A percentile compares a stretch with the other conserved stretches of the same genome.
phyloP scores from a whole-genome alignment of 2,797 vertebrate genomes.

The Periparus ater region DNA sequence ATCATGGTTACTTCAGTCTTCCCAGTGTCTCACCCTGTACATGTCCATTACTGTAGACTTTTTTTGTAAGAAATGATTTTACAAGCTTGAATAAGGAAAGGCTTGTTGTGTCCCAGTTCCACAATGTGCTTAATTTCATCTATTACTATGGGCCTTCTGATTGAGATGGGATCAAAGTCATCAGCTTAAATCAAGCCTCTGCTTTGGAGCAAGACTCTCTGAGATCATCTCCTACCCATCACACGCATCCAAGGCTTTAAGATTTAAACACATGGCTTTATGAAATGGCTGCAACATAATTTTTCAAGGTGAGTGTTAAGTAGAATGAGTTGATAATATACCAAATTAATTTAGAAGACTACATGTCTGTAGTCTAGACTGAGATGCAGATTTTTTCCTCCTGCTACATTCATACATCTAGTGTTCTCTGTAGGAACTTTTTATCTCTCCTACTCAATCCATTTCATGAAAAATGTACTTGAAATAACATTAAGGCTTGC shows the following conservation, averaged over 20 bases:
- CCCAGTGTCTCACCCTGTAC: neutral
- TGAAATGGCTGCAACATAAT: neutral
- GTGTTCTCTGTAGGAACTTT: neutral
- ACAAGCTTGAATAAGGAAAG: neutral
- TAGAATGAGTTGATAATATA: neutral
- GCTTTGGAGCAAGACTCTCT: neutral
- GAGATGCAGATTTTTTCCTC: neutral
- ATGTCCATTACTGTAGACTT: neutral
- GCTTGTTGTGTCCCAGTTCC: neutral
- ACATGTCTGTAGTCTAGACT: neutral
- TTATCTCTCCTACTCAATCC: constrained; percentile 2
- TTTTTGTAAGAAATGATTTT: neutral
- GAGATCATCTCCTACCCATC: neutral
- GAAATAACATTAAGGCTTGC: neutral
- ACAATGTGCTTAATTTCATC: neutral
- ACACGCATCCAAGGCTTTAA: neutral
- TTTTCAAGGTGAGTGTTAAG: neutral
- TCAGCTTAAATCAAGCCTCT: neutral
- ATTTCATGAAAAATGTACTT: constrained; percentile 4
- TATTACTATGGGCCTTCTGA: neutral
- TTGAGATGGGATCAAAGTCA: neutral
- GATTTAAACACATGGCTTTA: neutral
- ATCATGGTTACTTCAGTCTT: neutral
- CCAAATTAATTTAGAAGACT: neutral
- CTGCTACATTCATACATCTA: neutral